phyloP scores from a whole-genome alignment of 2,888 invertebrate genomes.

The Phymatocera aterrima region DNA sequence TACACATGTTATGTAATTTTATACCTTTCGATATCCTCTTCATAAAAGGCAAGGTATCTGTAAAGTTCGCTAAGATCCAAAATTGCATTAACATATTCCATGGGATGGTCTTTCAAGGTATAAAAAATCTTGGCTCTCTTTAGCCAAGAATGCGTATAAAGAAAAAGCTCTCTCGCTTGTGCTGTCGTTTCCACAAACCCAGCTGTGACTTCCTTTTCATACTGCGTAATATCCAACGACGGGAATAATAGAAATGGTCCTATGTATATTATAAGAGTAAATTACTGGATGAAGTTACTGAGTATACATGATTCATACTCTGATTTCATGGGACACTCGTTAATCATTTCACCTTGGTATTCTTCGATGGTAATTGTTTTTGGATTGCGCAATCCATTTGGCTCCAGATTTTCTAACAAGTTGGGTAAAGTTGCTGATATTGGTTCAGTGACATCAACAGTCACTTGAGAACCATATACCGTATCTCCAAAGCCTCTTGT shows the following conservation, averaged over 20 bases:
- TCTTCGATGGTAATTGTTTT: constrained; percentile 19
- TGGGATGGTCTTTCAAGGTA: constrained; percentile 78
- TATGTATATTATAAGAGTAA: neutral
- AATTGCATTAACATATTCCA: constrained; percentile 79
- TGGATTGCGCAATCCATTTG: neutral
- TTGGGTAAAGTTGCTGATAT: constrained; percentile 17
- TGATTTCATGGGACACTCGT: neutral
- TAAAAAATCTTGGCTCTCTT: constrained; percentile 79
- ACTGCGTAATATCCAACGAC: constrained; percentile 53
- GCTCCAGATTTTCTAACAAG: constrained; percentile 19
- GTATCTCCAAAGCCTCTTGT: constrained; percentile 18
- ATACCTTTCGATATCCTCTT: constrained; percentile 79
- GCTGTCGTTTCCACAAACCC: constrained; percentile 71
- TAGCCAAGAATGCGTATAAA: constrained; percentile 79
- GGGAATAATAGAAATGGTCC: constrained; percentile 50
- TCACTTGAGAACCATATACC: neutral
- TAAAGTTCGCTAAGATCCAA: constrained; percentile 81
- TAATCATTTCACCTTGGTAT: constrained; percentile 27
- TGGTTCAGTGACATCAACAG: neutral
- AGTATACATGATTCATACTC: neutral
- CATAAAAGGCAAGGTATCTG: constrained; percentile 84
- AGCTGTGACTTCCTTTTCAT: constrained; percentile 55
- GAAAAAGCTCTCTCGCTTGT: constrained; percentile 77
- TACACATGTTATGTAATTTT: neutral
- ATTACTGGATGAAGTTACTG: neutral